Percentiles rank a stretch among this genome's conserved stretches.
Conservation (phyloP, 2,113 vertebrate species). For the Pelecanus crispus region DNA sequence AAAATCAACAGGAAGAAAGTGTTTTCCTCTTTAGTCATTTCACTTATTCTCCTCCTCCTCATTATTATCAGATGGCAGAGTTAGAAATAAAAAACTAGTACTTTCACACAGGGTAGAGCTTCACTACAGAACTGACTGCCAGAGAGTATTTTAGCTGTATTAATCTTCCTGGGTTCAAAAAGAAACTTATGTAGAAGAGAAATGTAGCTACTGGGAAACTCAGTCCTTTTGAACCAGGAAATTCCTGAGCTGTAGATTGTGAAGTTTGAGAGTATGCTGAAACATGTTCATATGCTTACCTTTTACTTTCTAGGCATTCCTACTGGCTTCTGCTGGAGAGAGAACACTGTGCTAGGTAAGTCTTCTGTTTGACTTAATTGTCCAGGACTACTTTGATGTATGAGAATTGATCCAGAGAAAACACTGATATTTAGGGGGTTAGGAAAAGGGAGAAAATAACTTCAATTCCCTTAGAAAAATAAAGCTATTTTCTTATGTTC, state of each 20-base stretch:
- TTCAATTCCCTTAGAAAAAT: neutral
- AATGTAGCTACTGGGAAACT: neutral
- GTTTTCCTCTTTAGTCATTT: neutral
- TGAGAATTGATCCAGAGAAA: neutral
- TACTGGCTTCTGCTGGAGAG: neutral
- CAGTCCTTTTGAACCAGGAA: neutral
- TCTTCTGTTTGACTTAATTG: neutral
- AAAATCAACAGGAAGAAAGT: neutral
- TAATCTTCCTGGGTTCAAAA: neutral
- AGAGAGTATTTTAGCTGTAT: neutral
- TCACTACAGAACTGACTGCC: neutral
- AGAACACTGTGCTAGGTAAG: neutral
- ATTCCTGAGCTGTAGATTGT: neutral
- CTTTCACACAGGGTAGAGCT: neutral
- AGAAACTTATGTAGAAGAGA: neutral
- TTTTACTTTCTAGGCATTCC: conserved; percentile 13
- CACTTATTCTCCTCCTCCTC: neutral
- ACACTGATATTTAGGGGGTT: neutral
- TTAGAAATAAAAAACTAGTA: neutral
- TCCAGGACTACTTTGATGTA: neutral
- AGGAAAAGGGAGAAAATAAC: neutral
- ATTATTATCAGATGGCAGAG: neutral
- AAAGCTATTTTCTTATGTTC: neutral
- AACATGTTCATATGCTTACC: neutral
- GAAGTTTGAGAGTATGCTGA: neutral